Evolutionary conservation across 2,797 vertebrate genomes (phyloP).

Genomic region (Tauraco hartlaubi): DNA sequence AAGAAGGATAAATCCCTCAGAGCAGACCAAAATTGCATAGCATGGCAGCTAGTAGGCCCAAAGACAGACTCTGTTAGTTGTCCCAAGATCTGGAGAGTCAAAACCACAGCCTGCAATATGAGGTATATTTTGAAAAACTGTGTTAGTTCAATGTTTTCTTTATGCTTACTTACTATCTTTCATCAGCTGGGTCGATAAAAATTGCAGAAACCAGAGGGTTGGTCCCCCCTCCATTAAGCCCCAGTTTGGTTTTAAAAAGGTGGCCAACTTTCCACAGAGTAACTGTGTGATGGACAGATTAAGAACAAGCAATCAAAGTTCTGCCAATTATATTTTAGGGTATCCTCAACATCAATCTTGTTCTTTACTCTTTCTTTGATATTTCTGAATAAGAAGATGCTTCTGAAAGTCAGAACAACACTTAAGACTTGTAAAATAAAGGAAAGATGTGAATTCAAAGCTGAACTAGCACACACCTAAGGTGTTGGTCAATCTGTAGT

Average conservation of each 20-base stretch:
- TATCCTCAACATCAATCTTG: not conserved
- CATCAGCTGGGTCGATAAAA: not conserved
- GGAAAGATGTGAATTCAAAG: not conserved
- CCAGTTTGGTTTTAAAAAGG: not conserved
- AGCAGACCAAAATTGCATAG: constrained; percentile 32
- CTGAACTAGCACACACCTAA: not conserved
- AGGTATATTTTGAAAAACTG: constrained; percentile 36
- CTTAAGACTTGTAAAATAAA: constrained; percentile 16
- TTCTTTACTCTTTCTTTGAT: not conserved
- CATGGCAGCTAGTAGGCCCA: not conserved
- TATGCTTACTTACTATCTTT: not conserved
- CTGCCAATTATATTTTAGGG: not conserved
- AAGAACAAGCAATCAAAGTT: not conserved
- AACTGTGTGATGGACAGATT: not conserved
- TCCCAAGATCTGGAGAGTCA: not conserved
- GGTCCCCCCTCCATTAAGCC: not conserved
- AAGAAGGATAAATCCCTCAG: not conserved
- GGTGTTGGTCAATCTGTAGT: not conserved
- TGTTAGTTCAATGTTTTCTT: not conserved
- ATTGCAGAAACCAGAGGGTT: not conserved
- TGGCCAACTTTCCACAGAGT: not conserved
- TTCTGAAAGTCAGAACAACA: not conserved
- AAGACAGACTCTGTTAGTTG: not conserved
- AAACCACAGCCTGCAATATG: not conserved
- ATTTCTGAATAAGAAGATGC: not conserved